Percentiles rank a stretch among this genome's conserved stretches.
Evolutionary conservation across 2,797 vertebrate genomes (phyloP).

Genomic region (Dendrocincla tyrannina): DNA sequence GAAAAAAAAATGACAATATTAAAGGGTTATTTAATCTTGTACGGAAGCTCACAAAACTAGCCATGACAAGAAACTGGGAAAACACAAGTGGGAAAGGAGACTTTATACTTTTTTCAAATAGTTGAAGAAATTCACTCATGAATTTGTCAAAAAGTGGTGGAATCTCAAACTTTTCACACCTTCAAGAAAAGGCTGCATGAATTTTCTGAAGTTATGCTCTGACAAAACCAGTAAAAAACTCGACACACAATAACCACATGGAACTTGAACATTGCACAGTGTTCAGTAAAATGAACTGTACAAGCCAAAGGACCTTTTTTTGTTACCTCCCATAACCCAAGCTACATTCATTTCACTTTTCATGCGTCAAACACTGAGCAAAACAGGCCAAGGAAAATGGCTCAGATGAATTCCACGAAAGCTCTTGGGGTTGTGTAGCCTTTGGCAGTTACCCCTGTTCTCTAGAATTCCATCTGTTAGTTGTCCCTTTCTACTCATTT

Average conservation of each 20-base stretch:
- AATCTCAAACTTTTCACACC: background rate
- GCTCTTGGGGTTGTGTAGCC: background rate
- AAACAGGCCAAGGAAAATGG: conserved; percentile 19
- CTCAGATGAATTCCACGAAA: background rate
- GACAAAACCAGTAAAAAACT: background rate
- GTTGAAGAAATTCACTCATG: background rate
- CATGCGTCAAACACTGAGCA: background rate
- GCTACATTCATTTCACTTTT: background rate
- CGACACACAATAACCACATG: background rate
- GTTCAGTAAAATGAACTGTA: background rate
- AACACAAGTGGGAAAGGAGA: background rate
- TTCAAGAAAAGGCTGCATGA: background rate
- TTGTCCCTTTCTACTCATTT: background rate
- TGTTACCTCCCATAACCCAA: background rate
- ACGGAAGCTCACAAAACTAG: background rate
- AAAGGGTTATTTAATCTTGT: background rate
- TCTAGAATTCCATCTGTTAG: background rate
- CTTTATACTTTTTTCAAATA: background rate
- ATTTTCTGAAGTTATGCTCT: background rate
- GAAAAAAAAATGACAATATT: background rate
- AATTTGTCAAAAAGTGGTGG: background rate
- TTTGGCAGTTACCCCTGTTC: background rate
- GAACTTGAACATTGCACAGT: background rate
- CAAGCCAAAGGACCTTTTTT: background rate
- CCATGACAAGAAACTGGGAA: background rate